These are phyloP conservation scores for Gorsachius goisagi DNA, from an alignment of 2,113 vertebrate genomes.

Conservation along the genomic window DNA sequence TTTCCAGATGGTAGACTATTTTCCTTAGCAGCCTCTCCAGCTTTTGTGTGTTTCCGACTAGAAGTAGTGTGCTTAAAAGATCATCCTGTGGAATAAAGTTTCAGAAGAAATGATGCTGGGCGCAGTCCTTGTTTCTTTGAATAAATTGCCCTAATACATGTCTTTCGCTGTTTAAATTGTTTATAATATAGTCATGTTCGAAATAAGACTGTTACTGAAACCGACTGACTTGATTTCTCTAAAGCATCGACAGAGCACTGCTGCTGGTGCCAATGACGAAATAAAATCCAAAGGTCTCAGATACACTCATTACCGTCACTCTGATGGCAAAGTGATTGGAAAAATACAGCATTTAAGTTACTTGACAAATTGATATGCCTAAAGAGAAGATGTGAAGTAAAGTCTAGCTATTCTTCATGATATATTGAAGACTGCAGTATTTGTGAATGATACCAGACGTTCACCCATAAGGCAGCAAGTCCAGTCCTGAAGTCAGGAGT, in stretches of 20 bases:
- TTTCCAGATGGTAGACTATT: background rate
- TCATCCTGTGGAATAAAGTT: background rate
- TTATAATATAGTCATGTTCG: background rate
- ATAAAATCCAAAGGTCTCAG: background rate
- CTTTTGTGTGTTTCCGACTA: background rate
- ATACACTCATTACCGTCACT: background rate
- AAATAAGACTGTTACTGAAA: background rate
- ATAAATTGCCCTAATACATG: background rate
- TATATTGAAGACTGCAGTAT: background rate
- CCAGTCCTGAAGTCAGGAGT: background rate
- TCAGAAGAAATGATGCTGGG: background rate
- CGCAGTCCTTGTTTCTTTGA: background rate
- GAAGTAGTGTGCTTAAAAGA: background rate
- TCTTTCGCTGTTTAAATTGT: background rate
- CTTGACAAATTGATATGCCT: background rate
- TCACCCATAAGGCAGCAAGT: background rate
- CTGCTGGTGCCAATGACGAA: background rate
- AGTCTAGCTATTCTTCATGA: background rate
- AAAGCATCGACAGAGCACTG: background rate
- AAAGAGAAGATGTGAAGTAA: background rate
- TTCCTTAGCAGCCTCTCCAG: background rate
- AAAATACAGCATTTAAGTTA: background rate
- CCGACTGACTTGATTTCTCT: background rate
- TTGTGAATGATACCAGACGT: background rate
- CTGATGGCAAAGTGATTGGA: background rate